Evolutionary conservation across 2,888 invertebrate species (phyloP).

Genomic region (Onthophagus sagittarius): DNA sequence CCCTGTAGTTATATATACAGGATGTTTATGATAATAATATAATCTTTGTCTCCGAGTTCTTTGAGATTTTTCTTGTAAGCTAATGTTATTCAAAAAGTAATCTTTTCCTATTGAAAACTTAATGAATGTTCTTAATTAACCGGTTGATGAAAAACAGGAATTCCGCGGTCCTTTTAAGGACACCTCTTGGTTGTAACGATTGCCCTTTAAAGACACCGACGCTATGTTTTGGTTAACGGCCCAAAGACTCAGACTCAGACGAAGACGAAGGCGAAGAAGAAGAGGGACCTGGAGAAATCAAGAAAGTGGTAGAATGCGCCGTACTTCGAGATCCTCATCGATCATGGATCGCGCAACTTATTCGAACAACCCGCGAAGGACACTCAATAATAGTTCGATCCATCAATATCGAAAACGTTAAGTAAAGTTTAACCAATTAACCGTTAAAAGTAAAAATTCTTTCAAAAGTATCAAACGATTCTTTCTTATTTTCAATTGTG

Average conservation of each 20-base stretch:
- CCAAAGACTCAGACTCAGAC: no score
- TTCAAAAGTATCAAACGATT: no score
- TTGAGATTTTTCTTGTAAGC: no score
- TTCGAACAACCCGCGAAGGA: neutral
- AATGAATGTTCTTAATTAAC: neutral
- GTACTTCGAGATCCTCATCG: neutral
- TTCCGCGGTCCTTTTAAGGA: neutral
- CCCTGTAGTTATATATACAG: no score
- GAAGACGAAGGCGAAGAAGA: neutral
- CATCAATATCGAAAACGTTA: neutral
- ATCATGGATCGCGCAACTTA: neutral
- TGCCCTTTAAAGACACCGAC: neutral
- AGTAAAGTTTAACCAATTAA: no score
- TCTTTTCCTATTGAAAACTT: neutral
- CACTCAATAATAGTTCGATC: neutral
- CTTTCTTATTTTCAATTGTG: neutral
- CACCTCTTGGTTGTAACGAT: neutral
- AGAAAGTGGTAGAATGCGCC: neutral
- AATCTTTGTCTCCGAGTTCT: no score
- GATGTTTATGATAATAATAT: no score
- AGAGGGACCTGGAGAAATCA: neutral
- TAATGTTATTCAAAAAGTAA: neutral
- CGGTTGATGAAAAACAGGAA: neutral
- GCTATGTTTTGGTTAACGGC: neutral
- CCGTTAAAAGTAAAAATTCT: no score